A percentile compares a stretch with the other conserved stretches of the same genome.
Conservation (phyloP, 1,140 invertebrate species). For the Palaemon carinicauda region DNA sequence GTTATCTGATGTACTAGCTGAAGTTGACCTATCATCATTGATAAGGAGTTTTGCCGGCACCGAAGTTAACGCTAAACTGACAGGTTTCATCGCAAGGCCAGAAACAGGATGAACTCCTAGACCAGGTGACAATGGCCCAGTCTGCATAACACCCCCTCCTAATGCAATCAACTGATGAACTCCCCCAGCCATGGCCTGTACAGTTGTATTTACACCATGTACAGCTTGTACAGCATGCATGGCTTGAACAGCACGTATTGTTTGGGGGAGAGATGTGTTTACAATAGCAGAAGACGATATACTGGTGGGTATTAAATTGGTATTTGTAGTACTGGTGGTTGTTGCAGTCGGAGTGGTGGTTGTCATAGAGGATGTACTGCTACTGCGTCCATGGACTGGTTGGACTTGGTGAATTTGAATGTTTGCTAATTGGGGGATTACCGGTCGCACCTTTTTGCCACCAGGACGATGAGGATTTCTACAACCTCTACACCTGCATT, state of each 20-base stretch:
- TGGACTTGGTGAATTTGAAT: slow-evolving; percentile 60
- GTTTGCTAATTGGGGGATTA: slow-evolving; percentile 58
- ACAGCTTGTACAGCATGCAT: slow-evolving; percentile 60
- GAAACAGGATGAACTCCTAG: slow-evolving; percentile 44
- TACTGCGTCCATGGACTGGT: slow-evolving; percentile 44
- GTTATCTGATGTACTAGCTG: slow-evolving; percentile 52
- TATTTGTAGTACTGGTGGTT: slow-evolving; percentile 24
- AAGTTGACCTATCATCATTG: slow-evolving; percentile 55
- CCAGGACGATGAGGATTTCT: slow-evolving; percentile 85
- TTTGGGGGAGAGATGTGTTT: slow-evolving; percentile 53
- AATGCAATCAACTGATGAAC: slow-evolving; percentile 54
- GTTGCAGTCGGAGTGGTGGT: slow-evolving; percentile 2
- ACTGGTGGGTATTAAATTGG: neutral
- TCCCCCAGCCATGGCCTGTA: slow-evolving; percentile 50
- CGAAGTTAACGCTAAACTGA: slow-evolving; percentile 50
- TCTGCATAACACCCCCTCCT: slow-evolving; percentile 43
- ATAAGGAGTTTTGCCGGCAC: slow-evolving; percentile 48
- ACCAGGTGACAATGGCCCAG: slow-evolving; percentile 17
- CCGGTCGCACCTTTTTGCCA: slow-evolving; percentile 76
- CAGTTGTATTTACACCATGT: slow-evolving; percentile 46
- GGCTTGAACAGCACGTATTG: slow-evolving; percentile 56
- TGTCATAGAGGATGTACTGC: slow-evolving; percentile 16
- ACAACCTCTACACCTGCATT: slow-evolving; percentile 90
- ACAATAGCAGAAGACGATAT: slow-evolving; percentile 25
- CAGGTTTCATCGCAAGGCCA: slow-evolving; percentile 51